phyloP scores from a whole-genome alignment of 2,888 invertebrate species.

The Clunio marinus region DNA sequence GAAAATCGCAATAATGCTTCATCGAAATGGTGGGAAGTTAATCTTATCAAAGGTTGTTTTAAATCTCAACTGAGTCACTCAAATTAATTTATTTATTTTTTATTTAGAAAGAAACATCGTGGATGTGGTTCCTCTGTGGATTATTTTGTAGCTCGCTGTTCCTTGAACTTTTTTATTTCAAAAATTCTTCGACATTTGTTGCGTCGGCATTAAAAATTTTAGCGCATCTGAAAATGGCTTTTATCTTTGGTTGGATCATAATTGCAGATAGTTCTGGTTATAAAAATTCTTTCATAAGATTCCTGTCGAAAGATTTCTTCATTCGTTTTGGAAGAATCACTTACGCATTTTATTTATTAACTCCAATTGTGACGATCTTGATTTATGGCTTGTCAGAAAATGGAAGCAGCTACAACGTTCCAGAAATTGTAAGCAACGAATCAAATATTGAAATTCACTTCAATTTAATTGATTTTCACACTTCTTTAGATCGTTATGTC shows the following conservation, averaged over 20 bases:
- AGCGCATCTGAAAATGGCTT: conserved; percentile 3
- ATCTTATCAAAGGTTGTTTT: no score
- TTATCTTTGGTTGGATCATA: conserved; percentile 14
- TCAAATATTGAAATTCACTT: background rate
- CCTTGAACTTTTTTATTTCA: no score
- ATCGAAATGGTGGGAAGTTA: background rate
- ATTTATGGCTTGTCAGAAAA: background rate
- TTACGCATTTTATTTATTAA: conserved; percentile 17
- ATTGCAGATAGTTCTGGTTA: conserved; percentile 7
- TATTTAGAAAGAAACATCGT: no score
- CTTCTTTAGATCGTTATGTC: conserved; percentile 2
- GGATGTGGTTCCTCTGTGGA: no score
- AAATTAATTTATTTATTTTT: no score
- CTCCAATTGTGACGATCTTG: conserved; percentile 15
- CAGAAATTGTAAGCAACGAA: background rate
- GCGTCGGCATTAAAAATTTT: conserved; percentile 5
- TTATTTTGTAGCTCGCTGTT: background rate
- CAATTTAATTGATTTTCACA: background rate
- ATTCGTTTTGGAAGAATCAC: background rate
- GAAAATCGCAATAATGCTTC: background rate
- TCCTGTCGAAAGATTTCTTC: conserved; percentile 10
- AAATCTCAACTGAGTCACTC: no score
- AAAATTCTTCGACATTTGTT: background rate
- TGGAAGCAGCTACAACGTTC: background rate
- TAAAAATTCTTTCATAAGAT: background rate